Evolutionary conservation across 92 coral and sea anemone species (phyloP), one percentile per base, ranked within the genome.

Genomic region (Phenganax marumi): DNA sequence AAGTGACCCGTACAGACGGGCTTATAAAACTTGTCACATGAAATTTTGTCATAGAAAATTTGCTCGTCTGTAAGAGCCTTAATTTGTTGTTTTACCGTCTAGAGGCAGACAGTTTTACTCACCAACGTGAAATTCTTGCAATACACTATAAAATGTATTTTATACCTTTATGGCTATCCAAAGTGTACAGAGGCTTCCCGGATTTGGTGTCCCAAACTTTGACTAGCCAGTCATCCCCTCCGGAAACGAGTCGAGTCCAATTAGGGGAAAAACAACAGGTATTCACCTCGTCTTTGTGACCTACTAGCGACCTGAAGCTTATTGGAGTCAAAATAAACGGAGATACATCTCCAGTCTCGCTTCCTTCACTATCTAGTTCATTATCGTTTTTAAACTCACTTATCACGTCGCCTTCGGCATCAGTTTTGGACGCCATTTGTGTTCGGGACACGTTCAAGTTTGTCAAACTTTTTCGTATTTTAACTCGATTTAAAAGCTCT

Each of bases 261-360:
- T 95, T 93, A 61, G 98, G 93, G 11, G 98, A 92, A 69, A 95
- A 95, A n/a, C 97, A 90, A 84, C 97, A 93, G 0, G 98, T 88
- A 70, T 95, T 95, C 11, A 95, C 99, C 91, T 96, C 99, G 26
- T 96, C 99, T 14, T 91, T 89, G 83, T 96, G 99, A 5, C 99
- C 99, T 72, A 96, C 87, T 3, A 96, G 90, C 1, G 99, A 96
- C 22, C 91, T 83, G 70, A 96, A 96, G 80, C 91, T 93, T 7
- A 92, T 91, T 52, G 85, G 91, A 13, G 97, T 92, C 48, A 96
- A 80, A 14, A 89, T 87, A 71, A 91, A 76, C 3, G 97, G 97
- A 3, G 97, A 92, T 12, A 96, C 89, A 23, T 89, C 47, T 25
- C 84, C 89, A 23, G 22, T 8, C 62, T 81, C 85, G 48, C 74